Percentiles rank a stretch among this genome's conserved stretches.
phyloP scores from a whole-genome alignment of 2,888 invertebrate species.

The Nomada fabriciana region DNA sequence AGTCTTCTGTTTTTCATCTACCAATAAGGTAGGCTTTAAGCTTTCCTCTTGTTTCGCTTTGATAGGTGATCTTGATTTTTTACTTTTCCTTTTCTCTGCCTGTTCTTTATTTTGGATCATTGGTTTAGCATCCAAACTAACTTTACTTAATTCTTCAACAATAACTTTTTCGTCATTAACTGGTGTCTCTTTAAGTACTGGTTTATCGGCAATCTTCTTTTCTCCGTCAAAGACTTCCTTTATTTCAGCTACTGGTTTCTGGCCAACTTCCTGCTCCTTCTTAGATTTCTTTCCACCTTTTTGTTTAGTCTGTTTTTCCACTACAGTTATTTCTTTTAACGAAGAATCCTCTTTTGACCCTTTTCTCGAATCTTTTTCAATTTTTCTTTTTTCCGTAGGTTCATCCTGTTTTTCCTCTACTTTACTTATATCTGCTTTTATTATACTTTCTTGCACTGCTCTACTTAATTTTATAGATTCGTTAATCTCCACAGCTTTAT shows the following conservation, averaged over 20 bases:
- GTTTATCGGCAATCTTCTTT: background rate
- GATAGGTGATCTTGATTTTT: slow-evolving; percentile 22
- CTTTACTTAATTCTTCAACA: background rate
- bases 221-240: background rate
- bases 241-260: slow-evolving; percentile 2
- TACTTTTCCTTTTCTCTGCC: background rate
- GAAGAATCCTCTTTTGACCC: slow-evolving; percentile 4
- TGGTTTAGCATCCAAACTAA: slow-evolving; percentile 2
- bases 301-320: slow-evolving; percentile 42
- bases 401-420: background rate
- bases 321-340: slow-evolving; percentile 9
- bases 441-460: background rate
- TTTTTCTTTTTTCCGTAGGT: background rate
- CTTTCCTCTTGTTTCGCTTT: slow-evolving; percentile 4
- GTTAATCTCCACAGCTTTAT: background rate
- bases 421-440: background rate
- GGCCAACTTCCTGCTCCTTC: slow-evolving; percentile 19
- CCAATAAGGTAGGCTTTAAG: background rate
- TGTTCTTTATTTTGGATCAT: background rate
- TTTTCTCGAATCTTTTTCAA: slow-evolving; percentile 3
- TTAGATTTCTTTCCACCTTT: slow-evolving; percentile 47
- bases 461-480: background rate
- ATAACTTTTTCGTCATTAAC: background rate
- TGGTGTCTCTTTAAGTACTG: background rate
- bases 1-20: slow-evolving; percentile 5